Base-by-base conservation (phyloP, 2,888 invertebrate genomes). In the Agonopterix subpropinquella region DNA sequence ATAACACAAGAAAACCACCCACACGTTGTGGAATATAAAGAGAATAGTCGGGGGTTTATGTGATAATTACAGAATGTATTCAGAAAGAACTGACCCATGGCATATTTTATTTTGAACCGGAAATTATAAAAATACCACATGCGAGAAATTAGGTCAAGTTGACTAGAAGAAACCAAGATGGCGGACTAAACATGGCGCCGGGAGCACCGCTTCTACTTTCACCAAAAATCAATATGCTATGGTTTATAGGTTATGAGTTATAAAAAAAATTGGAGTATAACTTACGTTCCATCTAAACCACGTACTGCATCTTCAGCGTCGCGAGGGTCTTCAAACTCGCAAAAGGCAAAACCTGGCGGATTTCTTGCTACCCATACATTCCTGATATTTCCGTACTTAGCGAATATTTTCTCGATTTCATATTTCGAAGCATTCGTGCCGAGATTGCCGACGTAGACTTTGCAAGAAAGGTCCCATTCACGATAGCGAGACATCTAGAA, bases 291-390 rank as follows among this genome's bases (percentile, higher is more conserved):
- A 80, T 95, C 96, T 67, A 96, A 83, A 28, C 94, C 95, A 66
- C 95, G 87, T 10, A 95, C 94, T 36, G 96, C 92, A 77, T 96
- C 96, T 78, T 96, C 95, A 10, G 96, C 96, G 73, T 97, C 97
- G 54, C 96, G 87, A 11, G 94, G 92, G 69, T 97, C 96, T 84
- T 96, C 96, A 77, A 92, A 96, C 80, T 96, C 96, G 4, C 96
- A 95, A 79, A 96, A 96, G 0, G 96, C 96, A 82, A 96, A 96
- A 11, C 96, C 97, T 5, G 97, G 96, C 41, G 97, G 97, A 73
- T 97, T 96, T 66, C 97, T 89, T 0, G 97, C 97, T 47, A 98
- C 96, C 97, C 97, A 97, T 45, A 97, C 96, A 80, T 96, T 97
- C 63, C 95, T 91, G 56, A 97, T 90, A 42, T 94, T 95, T 8